A percentile compares a stretch with the other conserved stretches of the same genome.
Evolutionary conservation across 2,888 invertebrate genomes (phyloP).

Genomic region (Lasioglossum villosulum): DNA sequence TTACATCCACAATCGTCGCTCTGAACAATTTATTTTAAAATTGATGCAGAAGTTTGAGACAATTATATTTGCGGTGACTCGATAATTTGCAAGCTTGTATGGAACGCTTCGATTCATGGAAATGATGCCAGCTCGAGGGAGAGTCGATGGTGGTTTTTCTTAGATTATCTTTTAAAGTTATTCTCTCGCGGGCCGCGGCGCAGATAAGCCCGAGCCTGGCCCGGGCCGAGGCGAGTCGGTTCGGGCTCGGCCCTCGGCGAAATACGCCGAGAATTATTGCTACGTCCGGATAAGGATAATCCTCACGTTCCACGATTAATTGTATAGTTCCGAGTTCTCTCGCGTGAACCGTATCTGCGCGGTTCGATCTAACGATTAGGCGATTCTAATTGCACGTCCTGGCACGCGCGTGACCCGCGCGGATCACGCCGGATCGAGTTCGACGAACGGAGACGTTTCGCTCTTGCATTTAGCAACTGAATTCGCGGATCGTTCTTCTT

Average conservation of each 20-base stretch:
- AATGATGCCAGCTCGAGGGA: background rate
- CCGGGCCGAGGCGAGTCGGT: background rate
- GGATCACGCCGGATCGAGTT: conserved; percentile 16
- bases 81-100: no score
- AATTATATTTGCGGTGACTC: background rate
- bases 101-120: background rate
- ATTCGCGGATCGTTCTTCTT: no score
- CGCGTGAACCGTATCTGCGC: conserved; percentile 66
- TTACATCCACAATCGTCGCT: no score
- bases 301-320: conserved; percentile 67
- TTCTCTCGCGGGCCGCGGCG: conserved; percentile 26
- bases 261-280: conserved; percentile 60
- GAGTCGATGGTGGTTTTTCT: background rate
- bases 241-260: conserved; percentile 30
- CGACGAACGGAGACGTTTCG: conserved; percentile 42
- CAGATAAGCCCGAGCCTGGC: conserved; percentile 36
- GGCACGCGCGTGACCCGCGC: conserved; percentile 55
- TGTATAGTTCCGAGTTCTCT: conserved; percentile 66
- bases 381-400: conserved; percentile 65
- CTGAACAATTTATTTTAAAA: background rate
- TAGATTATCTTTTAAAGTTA: conserved; percentile 52
- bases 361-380: conserved; percentile 63
- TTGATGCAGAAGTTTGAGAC: background rate
- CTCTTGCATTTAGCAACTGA: background rate
- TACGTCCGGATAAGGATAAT: conserved; percentile 58